Base-by-base conservation (phyloP, 2,888 invertebrate genomes). In the Nudaria mundana region DNA sequence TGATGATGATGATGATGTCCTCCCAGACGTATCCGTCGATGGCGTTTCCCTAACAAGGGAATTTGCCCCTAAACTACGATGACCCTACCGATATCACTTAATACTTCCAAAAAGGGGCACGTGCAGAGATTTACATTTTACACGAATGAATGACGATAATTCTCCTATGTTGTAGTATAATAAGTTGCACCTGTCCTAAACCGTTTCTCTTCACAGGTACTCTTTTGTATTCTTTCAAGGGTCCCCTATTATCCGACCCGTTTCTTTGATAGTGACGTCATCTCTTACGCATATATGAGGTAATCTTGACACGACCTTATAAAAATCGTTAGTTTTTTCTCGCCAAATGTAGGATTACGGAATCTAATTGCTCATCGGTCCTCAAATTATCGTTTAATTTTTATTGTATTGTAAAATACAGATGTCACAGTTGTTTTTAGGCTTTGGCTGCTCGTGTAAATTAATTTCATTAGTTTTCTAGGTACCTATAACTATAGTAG, bases 191-290 rank as follows among this genome's bases (percentile, higher is more conserved):
- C 49, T 60, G 55, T 43, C 13, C 20, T 45, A 52, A 49, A 63
- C 50, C 49, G 54, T 60, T 67, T 58, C 56, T 65, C 52, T 48
- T 31, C 30, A 53, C 71, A 71, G 67, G 70, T 74, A 69, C 51
- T 45, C 62, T 66, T 71, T 75, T 75, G 63, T 77, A 56, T 56
- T 58, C 37, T 29, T 48, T 43, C 48, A 59, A 58, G 67, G 69
- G 63, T 56, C 64, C 57, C 63, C 66, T 63, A 62, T 66, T 67
- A 66, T 74, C 61, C 43, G 37, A 58, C 64, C 20, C 36, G 59
- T 62, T 59, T 63, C 63, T 65, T 67, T 62, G 58, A 52, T 34
- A 35, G 52, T 81, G 77, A 80, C 77, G 76, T 81, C 79, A 71
- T 13, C 37, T 56, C 53, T 24, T 45, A 51, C 59, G 58, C 62